A percentile compares a stretch with the other conserved stretches of the same genome.
phyloP scores from a whole-genome alignment of 35 echinoderm and acorn worm species.

The Apostichopus parvimensis region DNA sequence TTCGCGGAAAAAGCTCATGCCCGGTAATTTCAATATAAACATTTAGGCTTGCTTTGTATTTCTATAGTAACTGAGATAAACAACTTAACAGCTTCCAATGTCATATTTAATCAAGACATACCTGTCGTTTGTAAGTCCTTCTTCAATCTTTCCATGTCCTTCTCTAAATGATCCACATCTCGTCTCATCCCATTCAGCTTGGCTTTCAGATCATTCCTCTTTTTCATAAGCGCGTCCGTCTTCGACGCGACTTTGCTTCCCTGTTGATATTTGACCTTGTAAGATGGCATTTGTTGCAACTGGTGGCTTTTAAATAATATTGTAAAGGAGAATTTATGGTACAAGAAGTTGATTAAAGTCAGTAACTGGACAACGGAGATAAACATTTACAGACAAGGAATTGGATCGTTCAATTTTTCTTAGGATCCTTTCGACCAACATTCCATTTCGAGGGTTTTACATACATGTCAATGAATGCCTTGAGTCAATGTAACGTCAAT shows the following conservation, averaged over 20 bases:
- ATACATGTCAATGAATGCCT: background rate
- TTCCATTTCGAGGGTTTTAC: too few species aligned
- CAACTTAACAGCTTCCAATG: too few species aligned
- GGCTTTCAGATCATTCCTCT: constrained; percentile 12
- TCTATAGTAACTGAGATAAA: too few species aligned
- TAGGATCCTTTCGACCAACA: too few species aligned
- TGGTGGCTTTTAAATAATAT: background rate
- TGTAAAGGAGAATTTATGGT: background rate
- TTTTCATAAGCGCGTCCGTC: constrained; percentile 16
- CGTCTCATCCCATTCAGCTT: background rate
- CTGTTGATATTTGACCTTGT: constrained; percentile 24
- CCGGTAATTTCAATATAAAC: too few species aligned
- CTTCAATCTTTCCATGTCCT: constrained; percentile 34
- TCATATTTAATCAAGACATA: background rate
- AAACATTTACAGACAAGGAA: too few species aligned
- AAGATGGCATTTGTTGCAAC: background rate
- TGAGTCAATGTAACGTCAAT: too few species aligned
- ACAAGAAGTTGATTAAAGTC: background rate
- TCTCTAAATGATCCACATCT: constrained; percentile 12
- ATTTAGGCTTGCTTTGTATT: too few species aligned
- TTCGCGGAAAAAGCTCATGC: too few species aligned
- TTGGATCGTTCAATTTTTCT: too few species aligned
- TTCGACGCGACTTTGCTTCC: constrained; percentile 1
- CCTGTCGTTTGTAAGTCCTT: constrained; percentile 21
- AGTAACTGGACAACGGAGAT: too few species aligned